Percentiles rank a stretch among this genome's conserved stretches.
Evolutionary conservation across 2,888 invertebrate species (phyloP).

Genomic region (Tetrapedia diversipes): DNA sequence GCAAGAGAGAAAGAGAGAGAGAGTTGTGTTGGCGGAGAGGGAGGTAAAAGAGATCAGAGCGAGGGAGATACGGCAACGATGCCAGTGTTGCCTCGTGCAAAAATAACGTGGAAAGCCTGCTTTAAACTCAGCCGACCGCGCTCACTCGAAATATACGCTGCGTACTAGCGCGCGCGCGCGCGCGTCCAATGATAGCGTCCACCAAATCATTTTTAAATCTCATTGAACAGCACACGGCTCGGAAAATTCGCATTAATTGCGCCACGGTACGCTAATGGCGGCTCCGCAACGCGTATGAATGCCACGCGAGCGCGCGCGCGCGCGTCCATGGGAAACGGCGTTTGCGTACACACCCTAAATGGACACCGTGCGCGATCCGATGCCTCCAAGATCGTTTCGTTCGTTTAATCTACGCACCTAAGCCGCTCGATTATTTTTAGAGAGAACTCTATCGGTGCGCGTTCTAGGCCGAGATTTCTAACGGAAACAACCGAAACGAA

Average conservation of each 20-base stretch:
- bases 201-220: conserved; percentile 56
- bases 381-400: conserved; percentile 8
- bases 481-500: background rate
- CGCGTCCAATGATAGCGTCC: too few relatives aligned
- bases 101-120: conserved; percentile 75
- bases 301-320: background rate
- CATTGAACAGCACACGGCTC: conserved; percentile 42
- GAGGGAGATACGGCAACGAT: conserved; percentile 73
- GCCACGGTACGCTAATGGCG: conserved; percentile 31
- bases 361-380: conserved; percentile 3
- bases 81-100: conserved; percentile 72
- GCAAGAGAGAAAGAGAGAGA: conserved; percentile 7
- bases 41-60: conserved; percentile 53
- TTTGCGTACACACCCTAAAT: conserved; percentile 14
- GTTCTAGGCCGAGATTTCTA: background rate
- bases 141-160: conserved; percentile 63
- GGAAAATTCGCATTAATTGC: conserved; percentile 48
- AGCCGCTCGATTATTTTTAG: conserved; percentile 18
- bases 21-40: conserved; percentile 18
- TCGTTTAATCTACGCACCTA: conserved; percentile 9
- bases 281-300: conserved; percentile 13
- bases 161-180: conserved; percentile 25
- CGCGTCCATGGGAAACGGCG: background rate
- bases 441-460: background rate
- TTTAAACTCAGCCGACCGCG: conserved; percentile 68